A percentile compares a stretch with the other conserved stretches of the same genome.
These are phyloP conservation scores for Axea sp. DNA, from an alignment of 2,888 invertebrate species.

Conservation along the genomic window DNA sequence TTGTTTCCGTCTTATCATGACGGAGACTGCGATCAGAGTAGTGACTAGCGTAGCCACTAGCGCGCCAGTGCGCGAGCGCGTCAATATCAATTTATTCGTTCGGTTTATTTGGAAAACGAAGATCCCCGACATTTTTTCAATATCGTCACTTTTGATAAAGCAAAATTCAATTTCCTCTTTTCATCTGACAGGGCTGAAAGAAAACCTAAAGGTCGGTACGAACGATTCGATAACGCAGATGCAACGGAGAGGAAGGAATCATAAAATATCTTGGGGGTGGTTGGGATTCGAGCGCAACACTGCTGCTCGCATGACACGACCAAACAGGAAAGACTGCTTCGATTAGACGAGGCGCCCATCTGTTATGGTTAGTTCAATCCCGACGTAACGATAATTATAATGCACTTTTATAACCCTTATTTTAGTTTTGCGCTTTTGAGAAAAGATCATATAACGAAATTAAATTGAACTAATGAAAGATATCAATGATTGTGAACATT, in stretches of 20 bases:
- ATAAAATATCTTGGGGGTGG: slow-evolving; percentile 65
- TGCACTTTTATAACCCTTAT: not conserved
- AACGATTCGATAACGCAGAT: slow-evolving; percentile 63
- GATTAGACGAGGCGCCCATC: slow-evolving; percentile 64
- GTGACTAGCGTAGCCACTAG: slow-evolving; percentile 30
- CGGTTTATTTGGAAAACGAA: slow-evolving; percentile 57
- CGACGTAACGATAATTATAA: slow-evolving; percentile 8
- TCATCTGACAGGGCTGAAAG: slow-evolving; percentile 65
- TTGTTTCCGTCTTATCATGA: too few species aligned
- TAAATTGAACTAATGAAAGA: too few species aligned
- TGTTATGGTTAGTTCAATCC: slow-evolving; percentile 39
- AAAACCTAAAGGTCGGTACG: slow-evolving; percentile 66
- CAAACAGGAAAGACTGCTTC: slow-evolving; percentile 55
- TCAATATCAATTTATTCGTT: slow-evolving; percentile 72
- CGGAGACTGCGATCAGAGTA: too few species aligned
- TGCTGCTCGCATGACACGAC: slow-evolving; percentile 51
- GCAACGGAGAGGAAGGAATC: slow-evolving; percentile 62
- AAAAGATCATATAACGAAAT: too few species aligned
- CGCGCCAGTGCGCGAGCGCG: not conserved
- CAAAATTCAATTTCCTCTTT: slow-evolving; percentile 77
- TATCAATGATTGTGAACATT: too few species aligned
- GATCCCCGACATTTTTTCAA: slow-evolving; percentile 63
- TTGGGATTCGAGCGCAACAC: slow-evolving; percentile 58
- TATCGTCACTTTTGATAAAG: slow-evolving; percentile 73
- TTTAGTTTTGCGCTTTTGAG: too few species aligned